Base-by-base conservation (phyloP, 2,888 invertebrate genomes). In the Macrostomum cliftonense region DNA sequence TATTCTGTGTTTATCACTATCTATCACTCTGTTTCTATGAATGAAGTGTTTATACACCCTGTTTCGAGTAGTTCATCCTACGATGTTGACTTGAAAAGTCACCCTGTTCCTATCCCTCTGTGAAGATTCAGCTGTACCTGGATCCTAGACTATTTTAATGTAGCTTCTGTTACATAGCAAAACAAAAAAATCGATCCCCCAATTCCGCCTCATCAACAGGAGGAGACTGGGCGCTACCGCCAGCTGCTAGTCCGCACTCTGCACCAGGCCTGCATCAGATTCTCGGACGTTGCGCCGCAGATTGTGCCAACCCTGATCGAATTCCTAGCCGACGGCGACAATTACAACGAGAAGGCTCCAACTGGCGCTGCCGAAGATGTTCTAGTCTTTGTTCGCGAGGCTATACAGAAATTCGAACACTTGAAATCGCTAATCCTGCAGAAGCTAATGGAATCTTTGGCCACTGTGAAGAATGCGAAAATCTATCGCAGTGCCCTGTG, bases 231-330 rank as follows among this genome's bases (percentile, higher is more conserved):
- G 55, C 85, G 83, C 71, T 97, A 97, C 71, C 76, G 89, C 0
- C 93, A 93, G 73, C 76, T 95, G 54, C 76, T 97, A 37, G 95
- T 99, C 42, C 77, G 88, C 50, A 95, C 95, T 0, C 72, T 97
- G 57, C 95, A 97, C 71, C 77, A 82, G 38, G 88, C 88, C 63
- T 85, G 85, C 48, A 82, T 91, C 59, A 88, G 88, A 60, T 72
- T 71, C 74, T 88, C 93, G 0, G 91, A 93, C 70, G 89, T 93
- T 49, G 89, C 91, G 12, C 79, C 79, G 46, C 80, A 81, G 52
- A 87, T 95, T 46, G 87, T 93, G 56, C 95, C 95, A 21, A 21
- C 50, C 14, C 19, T 17, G 87, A 91, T 43, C 70, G 71, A 59
- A 58, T 64, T 59, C 9, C 17, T 17, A n/a, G 12, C 38, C 12